A percentile compares a stretch with the other conserved stretches of the same genome.
phyloP scores from a whole-genome alignment of 2,797 vertebrate genomes.

The Atherinosoma microstoma region DNA sequence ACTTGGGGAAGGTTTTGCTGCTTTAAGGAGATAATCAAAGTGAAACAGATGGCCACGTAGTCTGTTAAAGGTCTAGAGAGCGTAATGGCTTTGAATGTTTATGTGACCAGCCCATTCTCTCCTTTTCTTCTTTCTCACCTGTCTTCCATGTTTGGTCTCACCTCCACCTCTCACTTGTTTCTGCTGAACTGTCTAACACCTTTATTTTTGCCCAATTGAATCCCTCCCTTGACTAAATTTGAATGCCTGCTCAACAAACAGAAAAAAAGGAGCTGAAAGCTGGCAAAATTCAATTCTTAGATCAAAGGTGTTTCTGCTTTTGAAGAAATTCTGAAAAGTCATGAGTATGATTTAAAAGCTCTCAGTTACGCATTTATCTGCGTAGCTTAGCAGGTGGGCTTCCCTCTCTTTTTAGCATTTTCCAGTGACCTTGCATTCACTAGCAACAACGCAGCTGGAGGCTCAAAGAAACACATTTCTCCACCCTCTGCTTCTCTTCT shows the following conservation, averaged over 20 bases:
- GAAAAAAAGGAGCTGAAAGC: background rate
- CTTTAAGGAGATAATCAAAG: constrained; percentile 26
- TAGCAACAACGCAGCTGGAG: constrained; percentile 46
- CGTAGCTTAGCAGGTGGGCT: constrained; percentile 46
- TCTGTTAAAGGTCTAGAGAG: constrained; percentile 28
- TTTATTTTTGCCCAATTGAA: constrained; percentile 25
- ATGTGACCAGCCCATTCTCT: constrained; percentile 15
- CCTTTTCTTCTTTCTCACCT: constrained; percentile 40
- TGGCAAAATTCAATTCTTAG: background rate
- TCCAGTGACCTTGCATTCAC: constrained; percentile 31
- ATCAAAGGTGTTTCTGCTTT: constrained; percentile 7
- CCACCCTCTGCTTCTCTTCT: constrained; percentile 3
- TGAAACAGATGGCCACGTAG: background rate
- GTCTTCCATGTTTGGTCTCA: constrained; percentile 8
- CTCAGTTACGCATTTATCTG: constrained; percentile 23
- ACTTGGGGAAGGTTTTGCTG: background rate
- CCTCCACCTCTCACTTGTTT: constrained; percentile 20
- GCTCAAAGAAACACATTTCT: constrained; percentile 26
- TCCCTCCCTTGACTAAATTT: constrained; percentile 12
- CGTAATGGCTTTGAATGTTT: constrained; percentile 7
- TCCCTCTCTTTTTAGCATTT: constrained; percentile 40
- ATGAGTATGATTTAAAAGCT: constrained; percentile 30
- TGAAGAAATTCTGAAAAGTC: constrained; percentile 34
- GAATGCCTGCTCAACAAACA: constrained; percentile 13
- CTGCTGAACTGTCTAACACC: constrained; percentile 15